phyloP scores from a whole-genome alignment of 2,797 vertebrate species.

The Mormyrops attenuatus region DNA sequence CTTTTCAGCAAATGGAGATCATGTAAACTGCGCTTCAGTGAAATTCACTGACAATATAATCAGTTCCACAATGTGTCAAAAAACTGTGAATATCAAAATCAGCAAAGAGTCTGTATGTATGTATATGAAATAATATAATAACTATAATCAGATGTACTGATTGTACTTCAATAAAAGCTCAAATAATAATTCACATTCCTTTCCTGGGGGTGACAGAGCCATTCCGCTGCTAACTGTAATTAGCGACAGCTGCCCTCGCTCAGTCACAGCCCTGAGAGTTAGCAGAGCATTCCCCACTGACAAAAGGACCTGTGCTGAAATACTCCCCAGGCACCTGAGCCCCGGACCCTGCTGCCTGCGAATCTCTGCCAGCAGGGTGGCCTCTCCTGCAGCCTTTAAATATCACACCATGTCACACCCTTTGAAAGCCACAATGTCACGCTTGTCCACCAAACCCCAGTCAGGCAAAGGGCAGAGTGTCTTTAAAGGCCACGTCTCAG shows the following conservation, averaged over 20 bases:
- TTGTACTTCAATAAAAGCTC: neutral
- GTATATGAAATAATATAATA: neutral
- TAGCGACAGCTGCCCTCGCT: constrained; percentile 14
- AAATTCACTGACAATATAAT: neutral
- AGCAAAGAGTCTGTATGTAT: neutral
- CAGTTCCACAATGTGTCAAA: neutral
- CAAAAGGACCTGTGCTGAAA: neutral
- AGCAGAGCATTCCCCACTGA: constrained; percentile 45
- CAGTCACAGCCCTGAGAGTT: constrained; percentile 15
- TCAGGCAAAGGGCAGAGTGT: neutral
- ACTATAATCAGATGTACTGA: neutral
- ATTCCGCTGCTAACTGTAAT: constrained; percentile 7
- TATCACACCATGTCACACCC: neutral
- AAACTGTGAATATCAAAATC: neutral
- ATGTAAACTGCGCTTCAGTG: neutral
- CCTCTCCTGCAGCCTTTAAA: neutral
- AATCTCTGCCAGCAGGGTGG: constrained; percentile 26
- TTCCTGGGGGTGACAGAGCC: neutral
- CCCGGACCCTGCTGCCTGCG: constrained; percentile 19
- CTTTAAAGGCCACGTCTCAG: neutral
- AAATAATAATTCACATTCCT: neutral
- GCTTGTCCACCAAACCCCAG: neutral
- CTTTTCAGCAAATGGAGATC: neutral
- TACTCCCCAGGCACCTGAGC: neutral
- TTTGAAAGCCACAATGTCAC: constrained; percentile 14